Base-by-base conservation (phyloP, 2,888 invertebrate species). In the Sipha maydis region DNA sequence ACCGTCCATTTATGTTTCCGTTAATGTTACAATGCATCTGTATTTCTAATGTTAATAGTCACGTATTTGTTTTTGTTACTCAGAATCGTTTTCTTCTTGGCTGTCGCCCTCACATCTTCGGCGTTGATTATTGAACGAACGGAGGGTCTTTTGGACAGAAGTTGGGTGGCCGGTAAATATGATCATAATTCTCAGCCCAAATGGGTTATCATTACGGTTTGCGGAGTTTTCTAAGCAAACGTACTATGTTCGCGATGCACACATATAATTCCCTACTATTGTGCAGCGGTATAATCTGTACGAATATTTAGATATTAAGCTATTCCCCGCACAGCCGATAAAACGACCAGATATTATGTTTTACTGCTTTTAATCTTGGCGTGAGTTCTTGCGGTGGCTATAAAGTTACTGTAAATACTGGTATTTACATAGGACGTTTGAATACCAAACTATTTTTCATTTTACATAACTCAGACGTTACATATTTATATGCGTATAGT, bases 1-100 rank as follows among this genome's bases (percentile, higher is more conserved):
- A 25, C 38, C n/a, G 38, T 69, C 1, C 11, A 67, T n/a, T 9
- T 1, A 1, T 1, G 11, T 69, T 11, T 28, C 48, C 48, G 11
- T 67, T 67, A 28, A 28, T 71, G 11, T 17, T 28, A 28, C 17
- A 34, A 5, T 0, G 28, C n/a, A 48, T 77, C 61, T 34, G 28
- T 28, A 73, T 48, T 14, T 14, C 14, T 14, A 11, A 48, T 48
- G 48, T 11, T 48, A 28, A 17, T 61, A 77, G 9, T 28, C 48
- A 31, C 25, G 17, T 31, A 76, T 31, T 34, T 34, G 34, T 61
- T 54, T 84, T 56, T 25, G 1, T 31, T 41, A 11, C 34, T 31
- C 25, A 98, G 98, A 75, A 98, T 98, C 92, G 98, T 98, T 4
- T 98, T 98, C 94, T 98, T 98, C 94, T 94, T 98, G 93, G 98